Base-by-base conservation (phyloP, 2,888 invertebrate genomes). In the Amblyjoppa fuscipennis region DNA sequence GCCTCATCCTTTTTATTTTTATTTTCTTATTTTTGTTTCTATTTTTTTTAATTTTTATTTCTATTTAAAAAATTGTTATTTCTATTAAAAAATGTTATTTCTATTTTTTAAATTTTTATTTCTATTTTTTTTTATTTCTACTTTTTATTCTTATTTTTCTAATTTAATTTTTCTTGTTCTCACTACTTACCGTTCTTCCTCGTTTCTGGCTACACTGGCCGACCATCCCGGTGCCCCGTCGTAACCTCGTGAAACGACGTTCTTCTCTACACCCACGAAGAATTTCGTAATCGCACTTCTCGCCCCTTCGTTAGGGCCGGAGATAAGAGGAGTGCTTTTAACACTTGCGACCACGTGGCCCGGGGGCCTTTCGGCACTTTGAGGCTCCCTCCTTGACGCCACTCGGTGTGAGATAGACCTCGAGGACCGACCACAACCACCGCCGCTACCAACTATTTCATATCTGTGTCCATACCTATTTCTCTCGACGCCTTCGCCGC, bases 281-380 rank as follows among this genome's bases (percentile, higher is more conserved):
- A 81, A 83, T 85, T 79, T 83, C 76, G 64, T 66, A 79, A 83
- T 83, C 85, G 85, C 81, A 76, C 85, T 71, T 76, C 76, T 73
- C 85, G 80, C 77, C 80, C 83, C 83, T 85, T 85, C 85, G 85
- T 85, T 85, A 85, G 83, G 61, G 59, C 76, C 85, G 83, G 80
- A 85, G 85, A 85, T 85, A 85, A 85, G 85, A 75, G 28, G 71
- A 79, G 85, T 80, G 85, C 76, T 80, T 85, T 85, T 85, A 83
- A 85, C 85, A 85, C 85, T 85, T 83, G 85, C 83, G 83, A 85
- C 85, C 85, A 83, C 83, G 83, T 83, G 85, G 82, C 66, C 51
- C 41, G 34, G 20, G 41, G 45, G 61, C 59, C 80, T 85, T 85
- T 85, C 85, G 85, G 83, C 85, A 83, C 85, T 83, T 85, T 83